Base-by-base conservation (phyloP, 2,888 invertebrate species). In the Polymixis flavicincta region DNA sequence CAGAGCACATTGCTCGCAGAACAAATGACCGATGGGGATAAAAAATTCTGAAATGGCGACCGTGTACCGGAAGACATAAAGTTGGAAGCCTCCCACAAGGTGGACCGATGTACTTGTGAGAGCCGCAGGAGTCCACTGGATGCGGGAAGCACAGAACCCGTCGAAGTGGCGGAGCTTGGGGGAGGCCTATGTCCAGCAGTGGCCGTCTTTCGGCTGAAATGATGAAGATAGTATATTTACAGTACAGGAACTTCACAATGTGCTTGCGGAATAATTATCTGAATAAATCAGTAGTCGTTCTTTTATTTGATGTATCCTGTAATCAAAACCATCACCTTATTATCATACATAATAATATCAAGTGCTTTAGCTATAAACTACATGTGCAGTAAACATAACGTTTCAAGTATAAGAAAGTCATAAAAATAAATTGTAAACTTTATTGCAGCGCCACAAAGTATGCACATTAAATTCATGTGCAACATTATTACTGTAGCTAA, bases 381-480 rank as follows among this genome's bases (percentile, higher is more conserved):
- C 73, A 78, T 74, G 61, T 57, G 71, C 72, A 80, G 80, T 85
- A 83, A 80, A 65, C 55, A 77, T 78, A 73, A 74, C 54, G 11
- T 75, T 75, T 68, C 74, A 73, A 76, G 78, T 66, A 71, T 71
- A 73, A 67, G 81, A 85, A 77, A 76, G 76, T 76, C 78, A 68
- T 86, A 68, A 80, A 82, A 65, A 84, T 87, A 86, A 84, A 85
- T 84, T 77, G 72, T 77, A 67, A 57, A 80, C 64, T 85, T 86
- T 87, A 86, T 78, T 63, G 67, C 59, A 61, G 11, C 54, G 48
- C 50, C 77, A 67, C 78, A 71, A 84, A 75, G 79, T 84, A 68
- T 75, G 77, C 75, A 8, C 67, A 78, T 85, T 74, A 78, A 67
- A 73, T 71, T 78, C 69, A 83, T 71, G 28, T 72, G 74, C 82